Evolutionary conservation across 2,797 vertebrate genomes (phyloP).

Genomic region (Chrosomus eos): DNA sequence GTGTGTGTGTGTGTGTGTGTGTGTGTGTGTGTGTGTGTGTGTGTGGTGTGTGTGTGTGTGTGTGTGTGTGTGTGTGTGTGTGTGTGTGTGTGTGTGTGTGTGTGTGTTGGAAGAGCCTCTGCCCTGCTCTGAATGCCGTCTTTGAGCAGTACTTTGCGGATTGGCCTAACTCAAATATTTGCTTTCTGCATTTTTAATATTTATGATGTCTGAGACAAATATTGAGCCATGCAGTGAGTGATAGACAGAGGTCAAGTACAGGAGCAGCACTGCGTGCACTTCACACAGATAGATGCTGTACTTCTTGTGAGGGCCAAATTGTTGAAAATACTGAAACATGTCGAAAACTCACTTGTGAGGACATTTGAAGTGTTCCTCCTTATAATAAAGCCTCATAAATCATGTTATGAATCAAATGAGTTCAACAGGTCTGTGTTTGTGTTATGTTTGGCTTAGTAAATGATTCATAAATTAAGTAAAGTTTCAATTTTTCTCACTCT

Average conservation of each 20-base stretch:
- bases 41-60: conserved; percentile 24
- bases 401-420: neutral
- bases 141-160: conserved; percentile 81
- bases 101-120: conserved; percentile 45
- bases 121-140: conserved; percentile 75
- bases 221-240: conserved; percentile 77
- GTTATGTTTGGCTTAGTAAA: neutral
- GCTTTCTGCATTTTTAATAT: conserved; percentile 81
- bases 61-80: no score
- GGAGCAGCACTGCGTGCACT: conserved; percentile 65
- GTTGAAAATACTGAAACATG: neutral
- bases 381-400: neutral
- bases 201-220: conserved; percentile 83
- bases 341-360: neutral
- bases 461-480: neutral
- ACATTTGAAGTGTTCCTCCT: neutral
- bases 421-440: conserved; percentile 15
- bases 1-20: conserved; percentile 10
- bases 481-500: neutral
- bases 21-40: conserved; percentile 21
- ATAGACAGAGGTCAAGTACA: conserved; percentile 78
- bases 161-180: conserved; percentile 82
- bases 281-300: conserved; percentile 12
- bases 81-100: conserved; percentile 19
- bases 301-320: conserved; percentile 10